phyloP scores from a whole-genome alignment of 2,888 invertebrate genomes.

The Aethes cnicana region DNA sequence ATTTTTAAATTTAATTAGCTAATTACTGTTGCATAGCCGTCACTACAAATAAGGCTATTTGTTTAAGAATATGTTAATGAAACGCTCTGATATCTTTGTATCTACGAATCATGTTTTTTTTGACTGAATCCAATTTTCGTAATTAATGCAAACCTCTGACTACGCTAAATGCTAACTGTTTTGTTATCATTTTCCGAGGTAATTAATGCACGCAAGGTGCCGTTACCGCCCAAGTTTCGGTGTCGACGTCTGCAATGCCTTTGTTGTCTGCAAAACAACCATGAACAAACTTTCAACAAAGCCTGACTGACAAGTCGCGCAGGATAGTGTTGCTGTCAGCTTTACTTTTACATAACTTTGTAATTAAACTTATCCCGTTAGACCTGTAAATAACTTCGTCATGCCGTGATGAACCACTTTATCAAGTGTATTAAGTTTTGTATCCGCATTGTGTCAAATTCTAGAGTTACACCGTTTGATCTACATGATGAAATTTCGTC shows the following conservation, averaged over 20 bases:
- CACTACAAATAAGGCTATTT: too few relatives aligned
- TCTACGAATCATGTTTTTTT: too few relatives aligned
- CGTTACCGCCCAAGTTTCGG: conserved; percentile 1
- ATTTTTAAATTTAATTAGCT: too few relatives aligned
- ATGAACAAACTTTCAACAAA: conserved; percentile 23
- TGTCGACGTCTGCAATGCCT: conserved; percentile 10
- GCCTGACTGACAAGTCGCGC: conserved; percentile 23
- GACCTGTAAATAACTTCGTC: conserved; percentile 19
- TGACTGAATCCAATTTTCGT: too few relatives aligned
- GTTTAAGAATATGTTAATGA: too few relatives aligned
- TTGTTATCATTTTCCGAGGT: too few relatives aligned
- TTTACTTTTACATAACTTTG: conserved; percentile 26
- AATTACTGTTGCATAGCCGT: too few relatives aligned
- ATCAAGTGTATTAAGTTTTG: background rate
- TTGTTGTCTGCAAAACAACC: conserved; percentile 10
- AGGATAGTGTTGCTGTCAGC: conserved; percentile 20
- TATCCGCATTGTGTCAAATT: background rate
- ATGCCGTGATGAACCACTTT: conserved; percentile 12
- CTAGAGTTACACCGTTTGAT: too few relatives aligned
- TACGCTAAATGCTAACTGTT: too few relatives aligned
- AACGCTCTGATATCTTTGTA: too few relatives aligned
- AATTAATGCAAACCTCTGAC: too few relatives aligned
- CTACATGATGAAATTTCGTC: too few relatives aligned
- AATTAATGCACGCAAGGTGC: background rate
- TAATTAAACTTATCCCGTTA: conserved; percentile 28